Evolutionary conservation across 2,797 vertebrate genomes (phyloP), one percentile per base, ranked within the genome.

Genomic region (Sebastes paucispinis): DNA sequence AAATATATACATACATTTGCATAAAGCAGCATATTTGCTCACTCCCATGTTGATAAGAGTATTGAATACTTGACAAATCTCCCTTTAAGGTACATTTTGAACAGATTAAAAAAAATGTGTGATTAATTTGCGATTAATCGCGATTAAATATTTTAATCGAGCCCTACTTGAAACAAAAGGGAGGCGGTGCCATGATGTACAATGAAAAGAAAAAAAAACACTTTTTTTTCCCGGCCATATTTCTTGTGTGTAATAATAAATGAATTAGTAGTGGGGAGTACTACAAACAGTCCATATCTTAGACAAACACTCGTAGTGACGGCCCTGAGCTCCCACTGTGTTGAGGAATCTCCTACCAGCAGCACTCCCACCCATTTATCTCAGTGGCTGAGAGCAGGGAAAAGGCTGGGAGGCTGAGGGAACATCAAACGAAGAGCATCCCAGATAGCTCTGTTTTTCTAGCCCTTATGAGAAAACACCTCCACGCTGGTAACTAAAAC

Each of bases 341-440:
- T 84, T 90, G 92, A 94, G 93, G 94, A 95, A 95, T 96, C 94
- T 94, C 90, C 91, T 88, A 91, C 91, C 91, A 94, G 87, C 94
- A 93, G 92, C 95, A 96, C 96, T 97, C 96, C 96, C 94, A 87
- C 84, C 87, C 89, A 93, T 94, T 93, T 93, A 94, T 95, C 93
- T 94, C 80, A 50, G 76, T 27, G 74, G 80, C 83, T 81, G 79
- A 88, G 82, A 87, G 87, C 80, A 82, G 73, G 83, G 79, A 80
- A 82, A 77, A 86, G 55, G 68, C 84, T 73, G 86, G 84, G 87
- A 85, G 89, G 83, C 75, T 81, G 80, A 72, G 64, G 73, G 73
- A 70, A 92, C 89, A 95, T 95, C 94, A 96, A 94, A 94, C 87
- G 87, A 86, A 52, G 75, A 87, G 74, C 84, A 83, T 88, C 83